Evolutionary conservation across 2,888 invertebrate genomes (phyloP).

Genomic region (Polymixis flavicincta): DNA sequence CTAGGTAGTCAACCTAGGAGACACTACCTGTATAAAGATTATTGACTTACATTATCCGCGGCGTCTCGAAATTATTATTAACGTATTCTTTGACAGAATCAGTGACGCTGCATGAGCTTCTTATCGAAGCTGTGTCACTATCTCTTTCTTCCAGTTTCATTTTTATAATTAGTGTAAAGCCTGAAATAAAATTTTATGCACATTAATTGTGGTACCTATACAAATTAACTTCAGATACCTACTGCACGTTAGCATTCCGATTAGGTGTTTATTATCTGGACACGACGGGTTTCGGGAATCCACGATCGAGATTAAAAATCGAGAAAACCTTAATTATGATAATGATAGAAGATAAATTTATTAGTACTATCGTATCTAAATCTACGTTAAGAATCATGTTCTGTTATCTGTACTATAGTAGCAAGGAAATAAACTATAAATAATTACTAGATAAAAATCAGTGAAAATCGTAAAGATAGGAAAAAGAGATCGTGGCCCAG

Average conservation of each 20-base stretch:
- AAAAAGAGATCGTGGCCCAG: background rate
- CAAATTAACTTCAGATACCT: background rate
- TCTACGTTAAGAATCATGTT: background rate
- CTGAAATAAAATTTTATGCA: constrained; percentile 65
- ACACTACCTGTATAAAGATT: background rate
- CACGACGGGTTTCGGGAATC: constrained; percentile 2
- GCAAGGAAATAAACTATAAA: background rate
- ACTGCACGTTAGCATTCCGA: background rate
- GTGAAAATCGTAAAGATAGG: background rate
- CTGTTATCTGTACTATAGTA: background rate
- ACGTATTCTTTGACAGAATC: constrained; percentile 78
- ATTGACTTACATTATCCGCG: constrained; percentile 82
- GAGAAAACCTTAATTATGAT: background rate
- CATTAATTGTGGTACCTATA: background rate
- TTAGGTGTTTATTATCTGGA: constrained; percentile 5
- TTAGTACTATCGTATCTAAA: background rate
- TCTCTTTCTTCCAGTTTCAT: constrained; percentile 74
- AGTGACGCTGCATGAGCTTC: constrained; percentile 29
- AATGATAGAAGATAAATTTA: constrained; percentile 23
- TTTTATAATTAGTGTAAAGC: constrained; percentile 88
- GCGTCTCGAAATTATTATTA: constrained; percentile 73
- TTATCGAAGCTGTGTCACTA: constrained; percentile 39
- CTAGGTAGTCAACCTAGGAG: background rate
- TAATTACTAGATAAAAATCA: background rate
- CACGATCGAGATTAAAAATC: constrained; percentile 1